phyloP scores from a whole-genome alignment of 64 coral and sea anemone species.

The Porites australiensis region DNA sequence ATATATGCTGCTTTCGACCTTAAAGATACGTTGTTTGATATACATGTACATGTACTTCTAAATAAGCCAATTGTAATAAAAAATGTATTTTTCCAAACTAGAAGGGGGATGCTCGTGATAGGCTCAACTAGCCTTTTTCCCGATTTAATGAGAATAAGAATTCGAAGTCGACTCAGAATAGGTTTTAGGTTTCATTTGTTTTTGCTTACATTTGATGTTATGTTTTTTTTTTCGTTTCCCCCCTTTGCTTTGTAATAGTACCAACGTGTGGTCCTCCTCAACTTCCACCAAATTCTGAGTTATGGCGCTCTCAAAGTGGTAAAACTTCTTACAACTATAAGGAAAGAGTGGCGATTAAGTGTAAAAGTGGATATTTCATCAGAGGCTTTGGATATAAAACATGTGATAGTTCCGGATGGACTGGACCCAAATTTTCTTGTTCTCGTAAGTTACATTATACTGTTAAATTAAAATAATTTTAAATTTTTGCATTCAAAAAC shows the following conservation, averaged over 20 bases:
- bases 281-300: slow-evolving; percentile 10
- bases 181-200: too few species aligned
- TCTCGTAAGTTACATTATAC: neutral
- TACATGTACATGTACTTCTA: too few species aligned
- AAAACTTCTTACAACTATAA: neutral
- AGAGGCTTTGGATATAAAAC: neutral
- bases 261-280: neutral
- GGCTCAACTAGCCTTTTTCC: too few species aligned
- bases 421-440: neutral
- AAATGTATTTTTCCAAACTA: too few species aligned
- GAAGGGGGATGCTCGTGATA: too few species aligned
- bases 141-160: too few species aligned
- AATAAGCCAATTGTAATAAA: too few species aligned
- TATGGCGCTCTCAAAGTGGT: neutral
- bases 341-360: neutral
- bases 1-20: too few species aligned
- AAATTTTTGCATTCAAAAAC: too few species aligned
- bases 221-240: neutral
- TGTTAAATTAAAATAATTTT: too few species aligned
- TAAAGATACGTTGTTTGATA: too few species aligned
- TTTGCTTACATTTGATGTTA: neutral
- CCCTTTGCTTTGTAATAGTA: neutral
- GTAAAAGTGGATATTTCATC: neutral
- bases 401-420: neutral
- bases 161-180: too few species aligned